These are phyloP conservation scores for Pardalotus punctatus DNA, from an alignment of 2,113 vertebrate genomes.

Conservation along the genomic window DNA sequence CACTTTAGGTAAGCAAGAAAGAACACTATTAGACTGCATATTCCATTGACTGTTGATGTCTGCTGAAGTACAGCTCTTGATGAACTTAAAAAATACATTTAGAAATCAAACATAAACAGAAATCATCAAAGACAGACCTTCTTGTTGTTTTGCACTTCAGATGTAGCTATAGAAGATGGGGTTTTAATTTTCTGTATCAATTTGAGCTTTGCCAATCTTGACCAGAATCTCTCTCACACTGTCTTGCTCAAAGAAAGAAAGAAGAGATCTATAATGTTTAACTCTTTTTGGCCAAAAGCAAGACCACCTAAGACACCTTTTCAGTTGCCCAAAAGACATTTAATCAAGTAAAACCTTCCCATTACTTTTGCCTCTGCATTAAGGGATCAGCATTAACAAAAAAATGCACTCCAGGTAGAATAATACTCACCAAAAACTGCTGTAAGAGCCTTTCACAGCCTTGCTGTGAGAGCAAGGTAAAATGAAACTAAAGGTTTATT, in stretches of 20 bases:
- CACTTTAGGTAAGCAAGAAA: background rate
- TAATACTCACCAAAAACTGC: background rate
- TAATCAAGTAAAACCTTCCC: background rate
- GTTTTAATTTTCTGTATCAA: background rate
- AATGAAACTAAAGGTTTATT: background rate
- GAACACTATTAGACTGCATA: background rate
- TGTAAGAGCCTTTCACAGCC: background rate
- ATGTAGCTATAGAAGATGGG: background rate
- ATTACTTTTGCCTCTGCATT: background rate
- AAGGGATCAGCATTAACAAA: background rate
- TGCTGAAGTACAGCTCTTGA: background rate
- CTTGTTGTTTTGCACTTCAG: background rate
- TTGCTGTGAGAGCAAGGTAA: no score
- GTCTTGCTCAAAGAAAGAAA: background rate
- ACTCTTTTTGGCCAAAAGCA: background rate
- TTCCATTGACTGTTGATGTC: background rate
- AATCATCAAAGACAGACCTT: background rate
- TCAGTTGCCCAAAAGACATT: background rate
- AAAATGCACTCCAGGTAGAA: background rate
- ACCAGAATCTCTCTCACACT: background rate
- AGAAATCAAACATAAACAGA: background rate
- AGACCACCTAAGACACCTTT: background rate
- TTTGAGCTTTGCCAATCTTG: background rate
- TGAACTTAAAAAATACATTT: background rate
- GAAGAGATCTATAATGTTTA: background rate